Evolutionary conservation across 2,888 invertebrate species (phyloP).

Genomic region (Sinopyrophorus schimmeli): DNA sequence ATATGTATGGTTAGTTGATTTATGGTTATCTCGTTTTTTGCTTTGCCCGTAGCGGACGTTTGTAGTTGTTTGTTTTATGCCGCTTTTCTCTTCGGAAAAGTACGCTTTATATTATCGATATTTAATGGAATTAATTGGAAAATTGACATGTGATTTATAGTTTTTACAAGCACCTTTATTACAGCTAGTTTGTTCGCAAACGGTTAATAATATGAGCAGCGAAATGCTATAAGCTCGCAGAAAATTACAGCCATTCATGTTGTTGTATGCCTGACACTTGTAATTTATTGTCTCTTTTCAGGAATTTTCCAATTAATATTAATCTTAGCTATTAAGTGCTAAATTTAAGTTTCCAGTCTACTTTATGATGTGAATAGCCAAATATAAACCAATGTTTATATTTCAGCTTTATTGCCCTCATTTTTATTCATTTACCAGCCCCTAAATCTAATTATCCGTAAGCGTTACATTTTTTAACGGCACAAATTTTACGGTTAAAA

Average conservation of each 20-base stretch:
- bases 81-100: constrained; percentile 16
- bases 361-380: too few species aligned
- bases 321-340: too few species aligned
- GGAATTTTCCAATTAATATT: background rate
- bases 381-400: too few species aligned
- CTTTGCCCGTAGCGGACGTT: constrained; percentile 15
- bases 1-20: constrained; percentile 39
- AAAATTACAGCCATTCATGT: constrained; percentile 4
- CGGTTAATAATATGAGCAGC: constrained; percentile 7
- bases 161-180: constrained; percentile 15
- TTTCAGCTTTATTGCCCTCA: too few species aligned
- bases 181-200: constrained; percentile 11
- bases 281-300: constrained; percentile 3
- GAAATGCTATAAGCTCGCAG: constrained; percentile 4
- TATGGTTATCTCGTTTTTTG: constrained; percentile 31
- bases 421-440: too few species aligned
- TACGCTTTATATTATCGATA: constrained; percentile 10
- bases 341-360: too few species aligned
- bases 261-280: constrained; percentile 2
- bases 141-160: constrained; percentile 23
- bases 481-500: too few species aligned
- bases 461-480: too few species aligned
- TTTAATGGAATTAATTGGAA: constrained; percentile 25
- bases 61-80: constrained; percentile 16
- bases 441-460: too few species aligned